Evolutionary conservation across 2,797 vertebrate species (phyloP).

Genomic region (Anisognathus igniventris): DNA sequence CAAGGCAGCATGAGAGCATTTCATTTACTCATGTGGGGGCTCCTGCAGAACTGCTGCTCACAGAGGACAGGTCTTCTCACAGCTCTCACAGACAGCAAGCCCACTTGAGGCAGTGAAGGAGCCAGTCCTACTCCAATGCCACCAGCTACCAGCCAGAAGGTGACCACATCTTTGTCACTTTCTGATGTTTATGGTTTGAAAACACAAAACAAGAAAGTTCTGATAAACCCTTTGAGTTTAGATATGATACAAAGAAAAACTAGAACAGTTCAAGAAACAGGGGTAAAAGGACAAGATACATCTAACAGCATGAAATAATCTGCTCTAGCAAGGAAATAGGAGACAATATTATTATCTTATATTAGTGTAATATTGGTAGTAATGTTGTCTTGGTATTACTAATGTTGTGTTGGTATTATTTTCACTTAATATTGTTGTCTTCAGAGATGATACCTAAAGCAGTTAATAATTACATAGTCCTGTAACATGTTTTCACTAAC

Average conservation of each 20-base stretch:
- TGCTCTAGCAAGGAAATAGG: neutral
- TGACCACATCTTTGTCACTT: neutral
- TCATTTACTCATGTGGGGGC: neutral
- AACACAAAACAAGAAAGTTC: neutral
- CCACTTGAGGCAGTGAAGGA: neutral
- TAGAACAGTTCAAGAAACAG: neutral
- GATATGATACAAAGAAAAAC: neutral
- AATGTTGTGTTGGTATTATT: neutral
- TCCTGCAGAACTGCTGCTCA: neutral
- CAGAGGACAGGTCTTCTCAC: neutral
- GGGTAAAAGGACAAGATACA: neutral
- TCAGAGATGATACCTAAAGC: neutral
- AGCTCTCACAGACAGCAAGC: neutral
- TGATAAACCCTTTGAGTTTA: neutral
- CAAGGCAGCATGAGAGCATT: neutral
- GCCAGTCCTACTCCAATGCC: neutral
- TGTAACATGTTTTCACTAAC: neutral
- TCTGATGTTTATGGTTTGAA: neutral
- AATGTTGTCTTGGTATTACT: neutral
- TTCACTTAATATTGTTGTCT: neutral
- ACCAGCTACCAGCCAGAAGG: neutral
- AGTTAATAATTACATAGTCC: neutral
- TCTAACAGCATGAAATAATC: neutral
- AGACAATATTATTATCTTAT: neutral
- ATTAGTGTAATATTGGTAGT: neutral